Evolutionary conservation across 2,888 invertebrate species (phyloP), one percentile per base, ranked within the genome.

Genomic region (Acleris holmiana): DNA sequence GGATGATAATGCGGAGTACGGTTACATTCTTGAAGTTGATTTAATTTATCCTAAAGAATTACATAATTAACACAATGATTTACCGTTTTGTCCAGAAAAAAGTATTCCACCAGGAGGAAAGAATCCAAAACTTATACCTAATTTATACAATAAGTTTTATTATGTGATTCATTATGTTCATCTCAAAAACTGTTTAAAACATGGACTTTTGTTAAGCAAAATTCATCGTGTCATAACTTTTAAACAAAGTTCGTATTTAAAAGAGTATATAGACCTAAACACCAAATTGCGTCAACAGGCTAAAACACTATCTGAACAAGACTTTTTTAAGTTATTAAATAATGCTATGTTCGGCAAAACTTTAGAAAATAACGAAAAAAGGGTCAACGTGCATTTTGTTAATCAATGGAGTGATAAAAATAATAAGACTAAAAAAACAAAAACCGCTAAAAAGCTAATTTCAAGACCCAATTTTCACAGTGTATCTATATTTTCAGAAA

Each of bases 121-220:
- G 53, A 19, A 49, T 15, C 8, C n/a, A 7, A 75, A 74, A 70
- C 47, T 76, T 41, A 44, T 75, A 23, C 60, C 75, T 1, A 76
- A 71, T 59, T 62, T 79, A 4, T 61, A 71, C 18, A 49, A 74
- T 53, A 79, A 78, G 68, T 17, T 35, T 25, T 69, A 74, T 10
- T 79, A 78, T 62, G 62, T 79, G 0, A 74, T 78, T 18, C 78
- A 82, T 66, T 78, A 76, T 25, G 60, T 71, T 21, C 72, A 70
- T 61, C 66, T 78, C 8, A 70, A 76, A 50, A 70, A 78, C 60
- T 72, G 71, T 67, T 44, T 84, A 4, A 54, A 72, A 25, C 55
- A 76, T 25, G 82, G 81, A 0, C 49, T 83, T 19, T 70, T 66
- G 25, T 35, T 68, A 54, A 67, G 23, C 35, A 79, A 77, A 72